Evolutionary conservation across 2,888 invertebrate species (phyloP).

Genomic region (Coremacera marginata): DNA sequence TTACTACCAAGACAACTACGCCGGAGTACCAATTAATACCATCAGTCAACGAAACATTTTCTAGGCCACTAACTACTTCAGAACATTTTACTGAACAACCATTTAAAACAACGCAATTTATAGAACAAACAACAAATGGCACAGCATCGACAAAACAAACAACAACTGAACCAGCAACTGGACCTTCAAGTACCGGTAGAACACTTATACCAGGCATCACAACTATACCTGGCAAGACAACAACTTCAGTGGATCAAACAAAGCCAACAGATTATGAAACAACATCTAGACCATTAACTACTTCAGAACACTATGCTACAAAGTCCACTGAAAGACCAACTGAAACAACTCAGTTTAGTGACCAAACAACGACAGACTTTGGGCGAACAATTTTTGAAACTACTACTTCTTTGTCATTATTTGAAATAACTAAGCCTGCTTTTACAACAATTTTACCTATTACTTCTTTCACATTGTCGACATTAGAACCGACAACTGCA

Average conservation of each 20-base stretch:
- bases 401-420: slow-evolving; percentile 33
- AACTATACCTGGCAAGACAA: not conserved
- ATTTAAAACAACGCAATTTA: too few species aligned
- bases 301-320: not conserved
- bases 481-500: not conserved
- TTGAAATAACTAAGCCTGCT: slow-evolving; percentile 39
- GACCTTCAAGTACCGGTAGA: not conserved
- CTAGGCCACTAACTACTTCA: too few species aligned
- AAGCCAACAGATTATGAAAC: not conserved
- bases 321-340: not conserved
- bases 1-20: not conserved
- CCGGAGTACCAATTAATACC: not conserved
- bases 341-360: not conserved
- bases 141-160: not conserved
- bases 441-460: slow-evolving; percentile 37
- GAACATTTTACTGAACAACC: too few species aligned
- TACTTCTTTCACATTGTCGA: slow-evolving; percentile 21
- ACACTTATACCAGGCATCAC: not conserved
- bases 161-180: slow-evolving; percentile 4
- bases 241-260: not conserved
- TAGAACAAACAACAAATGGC: not conserved
- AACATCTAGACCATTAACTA: not conserved
- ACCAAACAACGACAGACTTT: not conserved
- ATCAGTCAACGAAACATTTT: too few species aligned
- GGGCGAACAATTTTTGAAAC: slow-evolving; percentile 5